Percentiles rank a stretch among this genome's conserved stretches.
These are phyloP conservation scores for Genyomyrus donnyi DNA, from an alignment of 2,113 vertebrate species.

Conservation along the genomic window DNA sequence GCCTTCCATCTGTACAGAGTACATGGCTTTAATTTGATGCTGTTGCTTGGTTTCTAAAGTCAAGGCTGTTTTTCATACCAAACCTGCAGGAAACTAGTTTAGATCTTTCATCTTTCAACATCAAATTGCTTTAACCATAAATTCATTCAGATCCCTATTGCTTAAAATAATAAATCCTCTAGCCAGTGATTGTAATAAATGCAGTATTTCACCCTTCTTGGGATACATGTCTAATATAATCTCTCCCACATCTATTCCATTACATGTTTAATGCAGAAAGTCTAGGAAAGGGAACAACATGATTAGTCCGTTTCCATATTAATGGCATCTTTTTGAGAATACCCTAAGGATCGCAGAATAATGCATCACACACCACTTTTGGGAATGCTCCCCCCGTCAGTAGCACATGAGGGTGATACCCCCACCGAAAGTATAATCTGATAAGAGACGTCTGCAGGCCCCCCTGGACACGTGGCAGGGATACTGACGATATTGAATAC, in stretches of 20 bases:
- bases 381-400: not conserved
- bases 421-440: not conserved
- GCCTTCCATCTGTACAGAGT: not conserved
- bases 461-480: not conserved
- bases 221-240: not conserved
- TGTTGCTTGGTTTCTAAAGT: not conserved
- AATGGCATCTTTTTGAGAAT: not conserved
- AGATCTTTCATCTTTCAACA: not conserved
- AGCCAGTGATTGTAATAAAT: not conserved
- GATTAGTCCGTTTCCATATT: not conserved
- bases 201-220: not conserved
- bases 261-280: slow-evolving; percentile 16
- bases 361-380: not conserved
- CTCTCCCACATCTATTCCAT: not conserved
- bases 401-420: not conserved
- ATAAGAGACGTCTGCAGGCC: not conserved
- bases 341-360: not conserved
- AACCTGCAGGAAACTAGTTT: not conserved
- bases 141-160: not conserved
- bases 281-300: not conserved
- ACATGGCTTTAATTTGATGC: not conserved
- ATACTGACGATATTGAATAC: not conserved
- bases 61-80: not conserved
- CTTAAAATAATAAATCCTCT: not conserved
- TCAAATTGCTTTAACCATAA: not conserved